Conservation (phyloP, 2,888 invertebrate genomes). For the Eurois occulta region DNA sequence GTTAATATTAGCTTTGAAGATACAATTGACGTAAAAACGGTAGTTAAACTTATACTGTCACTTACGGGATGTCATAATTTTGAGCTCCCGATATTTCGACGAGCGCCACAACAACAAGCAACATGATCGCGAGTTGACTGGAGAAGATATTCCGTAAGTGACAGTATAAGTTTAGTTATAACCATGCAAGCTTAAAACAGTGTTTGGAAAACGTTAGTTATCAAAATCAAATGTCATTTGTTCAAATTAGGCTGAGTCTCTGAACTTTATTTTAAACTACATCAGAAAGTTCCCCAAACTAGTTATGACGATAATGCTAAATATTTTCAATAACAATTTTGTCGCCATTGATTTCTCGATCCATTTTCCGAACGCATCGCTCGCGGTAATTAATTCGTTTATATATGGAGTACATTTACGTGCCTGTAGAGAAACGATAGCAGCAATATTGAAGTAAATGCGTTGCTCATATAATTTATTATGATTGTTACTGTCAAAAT, state of each 20-base stretch:
- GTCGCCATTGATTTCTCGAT: neutral
- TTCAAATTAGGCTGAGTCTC: too few species aligned
- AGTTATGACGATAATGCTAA: neutral
- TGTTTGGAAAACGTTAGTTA: too few species aligned
- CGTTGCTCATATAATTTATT: constrained; percentile 32
- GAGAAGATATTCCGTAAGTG: too few species aligned
- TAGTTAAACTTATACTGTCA: too few species aligned
- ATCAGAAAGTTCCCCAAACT: neutral
- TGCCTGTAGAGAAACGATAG: constrained; percentile 21
- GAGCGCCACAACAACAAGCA: too few species aligned
- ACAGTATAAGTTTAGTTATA: too few species aligned
- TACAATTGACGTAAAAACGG: neutral
- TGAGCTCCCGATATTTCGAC: too few species aligned
- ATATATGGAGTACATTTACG: neutral
- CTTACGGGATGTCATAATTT: too few species aligned
- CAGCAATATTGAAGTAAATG: neutral
- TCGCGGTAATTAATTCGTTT: constrained; percentile 19
- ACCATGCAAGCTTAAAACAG: too few species aligned
- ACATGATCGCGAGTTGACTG: too few species aligned
- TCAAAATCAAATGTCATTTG: neutral
- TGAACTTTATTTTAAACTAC: neutral
- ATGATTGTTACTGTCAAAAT: neutral
- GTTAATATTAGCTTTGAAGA: neutral
- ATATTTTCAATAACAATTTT: neutral
- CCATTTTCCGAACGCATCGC: neutral